These are phyloP conservation scores for Onthophagus taurus DNA, from an alignment of 1,140 invertebrate species.

Conservation along the genomic window DNA sequence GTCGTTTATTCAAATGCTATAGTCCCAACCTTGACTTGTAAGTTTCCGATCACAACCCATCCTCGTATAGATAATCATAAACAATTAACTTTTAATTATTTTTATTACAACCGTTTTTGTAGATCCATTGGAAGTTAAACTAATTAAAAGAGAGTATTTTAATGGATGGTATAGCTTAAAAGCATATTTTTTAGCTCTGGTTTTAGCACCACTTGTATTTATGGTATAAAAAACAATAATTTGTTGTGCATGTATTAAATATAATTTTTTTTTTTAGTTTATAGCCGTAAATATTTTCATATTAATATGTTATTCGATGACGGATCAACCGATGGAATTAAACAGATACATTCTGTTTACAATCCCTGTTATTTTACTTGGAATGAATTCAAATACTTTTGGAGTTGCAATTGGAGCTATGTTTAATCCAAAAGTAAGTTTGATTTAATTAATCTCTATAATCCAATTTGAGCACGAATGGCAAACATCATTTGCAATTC, in stretches of 20 bases:
- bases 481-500: too few species aligned
- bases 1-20: constrained; percentile 55
- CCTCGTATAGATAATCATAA: too few species aligned
- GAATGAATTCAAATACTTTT: constrained; percentile 60
- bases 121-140: constrained; percentile 82
- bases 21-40: constrained; percentile 49
- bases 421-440: constrained; percentile 57
- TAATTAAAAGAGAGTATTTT: constrained; percentile 81
- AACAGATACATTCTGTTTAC: constrained; percentile 33
- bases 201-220: constrained; percentile 57
- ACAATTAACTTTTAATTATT: too few species aligned
- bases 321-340: constrained; percentile 36
- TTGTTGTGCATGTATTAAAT: constrained; percentile 46
- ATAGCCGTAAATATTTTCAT: constrained; percentile 34
- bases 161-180: constrained; percentile 90
- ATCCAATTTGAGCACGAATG: too few species aligned
- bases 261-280: constrained; percentile 28
- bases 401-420: constrained; percentile 55
- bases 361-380: constrained; percentile 43
- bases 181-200: constrained; percentile 79
- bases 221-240: constrained; percentile 42
- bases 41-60: too few species aligned
- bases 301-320: constrained; percentile 33
- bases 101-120: too few species aligned
- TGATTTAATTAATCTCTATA: neutral